phyloP scores from a whole-genome alignment of 92 coral and sea anemone genomes.

The Isaurus tuberculatus region DNA sequence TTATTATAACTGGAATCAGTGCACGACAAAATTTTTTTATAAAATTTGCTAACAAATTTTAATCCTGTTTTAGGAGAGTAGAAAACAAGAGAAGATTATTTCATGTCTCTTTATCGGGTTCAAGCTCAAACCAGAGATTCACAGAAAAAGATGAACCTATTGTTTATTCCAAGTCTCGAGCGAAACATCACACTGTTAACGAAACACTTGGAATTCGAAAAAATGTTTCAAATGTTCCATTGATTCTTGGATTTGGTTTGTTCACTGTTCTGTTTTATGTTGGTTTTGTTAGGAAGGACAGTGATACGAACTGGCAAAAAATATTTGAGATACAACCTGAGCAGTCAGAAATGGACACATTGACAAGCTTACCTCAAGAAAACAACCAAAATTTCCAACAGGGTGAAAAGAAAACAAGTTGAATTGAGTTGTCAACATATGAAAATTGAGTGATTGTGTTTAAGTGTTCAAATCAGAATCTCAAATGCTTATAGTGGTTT shows the following conservation, averaged over 20 bases:
- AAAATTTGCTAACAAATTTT: neutral
- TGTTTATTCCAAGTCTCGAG: constrained; percentile 86
- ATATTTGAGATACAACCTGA: constrained; percentile 54
- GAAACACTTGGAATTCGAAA: constrained; percentile 67
- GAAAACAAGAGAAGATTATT: constrained; percentile 2
- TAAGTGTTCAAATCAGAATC: neutral
- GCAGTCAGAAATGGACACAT: constrained; percentile 48
- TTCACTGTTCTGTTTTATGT: constrained; percentile 64
- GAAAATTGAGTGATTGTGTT: neutral
- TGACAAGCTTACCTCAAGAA: neutral
- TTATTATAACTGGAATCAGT: no score
- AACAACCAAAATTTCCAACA: neutral
- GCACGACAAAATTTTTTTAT: no score
- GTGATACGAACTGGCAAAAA: constrained; percentile 46
- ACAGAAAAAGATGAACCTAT: constrained; percentile 69
- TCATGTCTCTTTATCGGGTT: constrained; percentile 2
- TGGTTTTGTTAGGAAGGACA: constrained; percentile 69
- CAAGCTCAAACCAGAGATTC: constrained; percentile 4
- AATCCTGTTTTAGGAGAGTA: neutral
- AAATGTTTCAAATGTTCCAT: constrained; percentile 57
- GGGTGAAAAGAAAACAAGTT: neutral
- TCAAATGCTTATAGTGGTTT: neutral
- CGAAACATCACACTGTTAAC: constrained; percentile 70
- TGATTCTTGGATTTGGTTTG: constrained; percentile 67
- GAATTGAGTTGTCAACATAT: neutral